phyloP scores from a whole-genome alignment of 1,140 invertebrate species.

The Popillia japonica region DNA sequence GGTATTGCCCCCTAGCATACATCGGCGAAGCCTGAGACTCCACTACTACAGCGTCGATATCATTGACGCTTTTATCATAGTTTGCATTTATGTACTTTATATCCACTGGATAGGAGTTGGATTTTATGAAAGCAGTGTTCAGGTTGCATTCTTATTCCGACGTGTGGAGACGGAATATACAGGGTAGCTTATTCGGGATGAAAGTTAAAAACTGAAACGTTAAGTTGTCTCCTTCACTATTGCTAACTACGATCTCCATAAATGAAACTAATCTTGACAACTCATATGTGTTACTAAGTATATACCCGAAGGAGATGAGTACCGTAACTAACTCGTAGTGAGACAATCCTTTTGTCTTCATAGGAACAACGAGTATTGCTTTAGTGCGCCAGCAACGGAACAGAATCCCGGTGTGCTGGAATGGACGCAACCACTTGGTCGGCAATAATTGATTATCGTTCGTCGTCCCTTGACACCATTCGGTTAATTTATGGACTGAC shows the following conservation, averaged over 20 bases:
- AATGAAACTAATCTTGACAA: no score
- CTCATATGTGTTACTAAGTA: background rate
- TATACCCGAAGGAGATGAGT: background rate
- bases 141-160: background rate
- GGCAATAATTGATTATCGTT: constrained; percentile 22
- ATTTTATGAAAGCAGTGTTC: background rate
- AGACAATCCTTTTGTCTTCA: background rate
- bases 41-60: background rate
- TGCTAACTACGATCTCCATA: no score
- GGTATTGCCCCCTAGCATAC: constrained; percentile 3
- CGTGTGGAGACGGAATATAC: background rate
- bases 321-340: background rate
- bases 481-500: constrained; percentile 21
- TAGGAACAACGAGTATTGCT: background rate
- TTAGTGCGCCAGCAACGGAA: no score
- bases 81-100: no score
- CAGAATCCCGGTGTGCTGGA: background rate
- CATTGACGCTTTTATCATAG: no score
- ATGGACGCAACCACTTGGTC: constrained; percentile 24
- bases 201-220: no score
- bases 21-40: background rate
- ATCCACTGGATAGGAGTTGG: background rate
- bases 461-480: constrained; percentile 17
- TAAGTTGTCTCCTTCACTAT: no score
- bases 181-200: no score